Evolutionary conservation across 2,888 invertebrate species (phyloP), one percentile per base, ranked within the genome.

Genomic region (Epinotia nisella): DNA sequence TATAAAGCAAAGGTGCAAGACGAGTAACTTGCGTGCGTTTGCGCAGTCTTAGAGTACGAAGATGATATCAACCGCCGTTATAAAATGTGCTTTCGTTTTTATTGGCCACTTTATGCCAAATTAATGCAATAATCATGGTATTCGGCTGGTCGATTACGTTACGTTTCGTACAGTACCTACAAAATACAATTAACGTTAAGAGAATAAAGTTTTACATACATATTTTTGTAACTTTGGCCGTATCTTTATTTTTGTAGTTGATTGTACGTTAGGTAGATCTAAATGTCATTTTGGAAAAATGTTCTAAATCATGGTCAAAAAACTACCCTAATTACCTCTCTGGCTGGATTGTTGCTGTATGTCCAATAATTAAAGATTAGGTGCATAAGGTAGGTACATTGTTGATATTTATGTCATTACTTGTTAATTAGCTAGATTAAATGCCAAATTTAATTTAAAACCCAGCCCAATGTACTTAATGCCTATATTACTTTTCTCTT

Each of bases 31-130:
- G 83, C 82, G 84, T 84, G 83, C 77, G 74, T 75, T 66, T 35
- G 66, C 39, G 17, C 41, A 19, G 51, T 60, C 60, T 45, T 66
- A 66, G 55, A 41, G 55, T 55, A n/a, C n/a, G 29, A 19, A 39
- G 72, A 72, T 72, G 45, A 62, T 72, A 73, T 79, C 84, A 79
- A 81, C 81, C 77, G 82, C 80, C 74, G 83, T 85, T 85, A 84
- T 83, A 85, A 83, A 82, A 83, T 78, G 76, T 78, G 76, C 13
- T 58, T 58, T 29, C 51, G n/a, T 71, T 71, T 71, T 71, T 59
- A 53, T 82, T 66, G 78, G 81, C 76, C 62, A 77, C 71, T 19
- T 81, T 80, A 78, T 82, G 79, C 65, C 21, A 66, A n/a, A 59
- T 35, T 0, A 35, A 35, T 35, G 35, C 35, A 9, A 35, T 53